Conservation (phyloP, 2,797 vertebrate genomes). For the Hemitrygon akajei region DNA sequence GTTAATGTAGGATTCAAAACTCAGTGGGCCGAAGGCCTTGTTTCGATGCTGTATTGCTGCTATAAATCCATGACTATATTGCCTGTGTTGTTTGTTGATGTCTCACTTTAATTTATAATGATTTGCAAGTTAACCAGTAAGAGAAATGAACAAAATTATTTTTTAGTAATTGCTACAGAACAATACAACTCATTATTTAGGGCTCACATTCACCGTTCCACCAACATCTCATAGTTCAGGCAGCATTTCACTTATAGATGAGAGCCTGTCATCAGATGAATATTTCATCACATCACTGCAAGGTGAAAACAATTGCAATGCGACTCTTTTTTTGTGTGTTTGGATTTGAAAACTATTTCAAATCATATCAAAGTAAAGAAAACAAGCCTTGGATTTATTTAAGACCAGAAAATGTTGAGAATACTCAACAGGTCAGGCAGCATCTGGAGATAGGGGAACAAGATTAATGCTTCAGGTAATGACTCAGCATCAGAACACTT, state of each 20-base stretch:
- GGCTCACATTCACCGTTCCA: neutral
- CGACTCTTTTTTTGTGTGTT: neutral
- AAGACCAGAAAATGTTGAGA: too few relatives aligned
- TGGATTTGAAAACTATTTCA: neutral
- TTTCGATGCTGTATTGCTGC: too few relatives aligned
- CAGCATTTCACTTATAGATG: conserved; percentile 2
- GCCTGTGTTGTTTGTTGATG: neutral
- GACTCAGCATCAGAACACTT: too few relatives aligned
- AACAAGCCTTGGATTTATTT: neutral
- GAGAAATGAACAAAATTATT: neutral
- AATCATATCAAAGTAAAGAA: neutral
- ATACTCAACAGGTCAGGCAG: too few relatives aligned
- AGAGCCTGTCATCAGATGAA: neutral
- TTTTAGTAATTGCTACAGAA: neutral
- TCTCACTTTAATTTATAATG: neutral
- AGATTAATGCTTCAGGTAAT: too few relatives aligned
- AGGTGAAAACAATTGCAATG: neutral
- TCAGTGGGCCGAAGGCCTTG: too few relatives aligned
- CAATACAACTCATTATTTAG: neutral
- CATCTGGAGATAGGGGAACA: too few relatives aligned
- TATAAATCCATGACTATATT: too few relatives aligned
- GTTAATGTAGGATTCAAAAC: too few relatives aligned
- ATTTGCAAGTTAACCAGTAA: neutral
- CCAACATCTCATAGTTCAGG: conserved; percentile 7
- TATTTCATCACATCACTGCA: neutral